phyloP scores from a whole-genome alignment of 2,113 vertebrate species.

The Triplophysa tibetana region DNA sequence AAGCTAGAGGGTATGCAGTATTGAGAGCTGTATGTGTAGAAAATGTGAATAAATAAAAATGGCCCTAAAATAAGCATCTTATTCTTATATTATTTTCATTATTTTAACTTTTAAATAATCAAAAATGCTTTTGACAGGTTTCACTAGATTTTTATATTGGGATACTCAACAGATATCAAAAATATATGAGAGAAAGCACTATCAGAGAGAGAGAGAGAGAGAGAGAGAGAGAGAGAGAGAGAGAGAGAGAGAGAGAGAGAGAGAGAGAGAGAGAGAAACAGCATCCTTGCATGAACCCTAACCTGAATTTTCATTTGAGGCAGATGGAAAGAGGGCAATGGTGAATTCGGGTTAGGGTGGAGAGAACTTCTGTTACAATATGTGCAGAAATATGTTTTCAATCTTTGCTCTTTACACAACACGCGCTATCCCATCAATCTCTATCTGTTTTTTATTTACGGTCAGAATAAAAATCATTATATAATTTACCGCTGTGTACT shows the following conservation, averaged over 20 bases:
- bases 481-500: not conserved
- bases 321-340: not conserved
- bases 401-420: no score
- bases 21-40: not conserved
- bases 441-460: not conserved
- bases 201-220: constrained; percentile 18
- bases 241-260: not conserved
- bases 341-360: not conserved
- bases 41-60: not conserved
- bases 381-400: not conserved
- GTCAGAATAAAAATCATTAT: no score
- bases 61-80: no score
- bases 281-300: constrained; percentile 37
- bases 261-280: not conserved
- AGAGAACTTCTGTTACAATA: not conserved
- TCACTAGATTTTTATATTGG: no score
- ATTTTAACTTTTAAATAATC: no score
- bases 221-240: constrained; percentile 17
- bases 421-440: not conserved
- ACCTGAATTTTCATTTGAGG: constrained; percentile 30
- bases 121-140: no score
- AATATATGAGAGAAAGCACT: not conserved
- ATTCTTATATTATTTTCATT: no score
- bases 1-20: not conserved
- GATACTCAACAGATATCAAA: no score